These are phyloP conservation scores for Oceanites oceanicus DNA, from an alignment of 2,113 vertebrate species.

Conservation along the genomic window DNA sequence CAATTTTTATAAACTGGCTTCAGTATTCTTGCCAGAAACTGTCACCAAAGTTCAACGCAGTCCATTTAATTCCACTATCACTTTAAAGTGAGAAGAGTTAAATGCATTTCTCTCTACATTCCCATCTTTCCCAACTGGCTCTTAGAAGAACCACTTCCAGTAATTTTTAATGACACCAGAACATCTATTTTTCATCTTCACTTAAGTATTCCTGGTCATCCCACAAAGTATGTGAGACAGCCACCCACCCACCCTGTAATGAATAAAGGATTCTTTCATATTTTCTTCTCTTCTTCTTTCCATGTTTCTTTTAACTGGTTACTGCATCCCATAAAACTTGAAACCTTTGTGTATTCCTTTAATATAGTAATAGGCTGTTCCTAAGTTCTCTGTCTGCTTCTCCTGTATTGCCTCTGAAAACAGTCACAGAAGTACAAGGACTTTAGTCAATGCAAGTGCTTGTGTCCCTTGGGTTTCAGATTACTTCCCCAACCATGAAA, in stretches of 20 bases:
- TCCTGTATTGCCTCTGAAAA: background rate
- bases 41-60: background rate
- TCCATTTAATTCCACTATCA: background rate
- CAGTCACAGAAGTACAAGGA: background rate
- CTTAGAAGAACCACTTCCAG: background rate
- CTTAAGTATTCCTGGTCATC: background rate
- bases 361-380: background rate
- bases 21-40: conserved; percentile 5
- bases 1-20: conserved; percentile 37
- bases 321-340: background rate
- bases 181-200: background rate
- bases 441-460: background rate
- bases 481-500: background rate
- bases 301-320: background rate
- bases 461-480: background rate
- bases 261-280: background rate
- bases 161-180: background rate
- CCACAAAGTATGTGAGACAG: background rate
- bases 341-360: background rate
- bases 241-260: background rate
- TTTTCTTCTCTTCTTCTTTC: background rate
- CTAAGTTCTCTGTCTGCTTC: background rate
- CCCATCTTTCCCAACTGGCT: background rate
- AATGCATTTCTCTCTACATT: background rate
- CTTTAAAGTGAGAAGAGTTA: background rate